Conservation (phyloP, 2,797 vertebrate genomes). For the Yasuhikotakia modesta region DNA sequence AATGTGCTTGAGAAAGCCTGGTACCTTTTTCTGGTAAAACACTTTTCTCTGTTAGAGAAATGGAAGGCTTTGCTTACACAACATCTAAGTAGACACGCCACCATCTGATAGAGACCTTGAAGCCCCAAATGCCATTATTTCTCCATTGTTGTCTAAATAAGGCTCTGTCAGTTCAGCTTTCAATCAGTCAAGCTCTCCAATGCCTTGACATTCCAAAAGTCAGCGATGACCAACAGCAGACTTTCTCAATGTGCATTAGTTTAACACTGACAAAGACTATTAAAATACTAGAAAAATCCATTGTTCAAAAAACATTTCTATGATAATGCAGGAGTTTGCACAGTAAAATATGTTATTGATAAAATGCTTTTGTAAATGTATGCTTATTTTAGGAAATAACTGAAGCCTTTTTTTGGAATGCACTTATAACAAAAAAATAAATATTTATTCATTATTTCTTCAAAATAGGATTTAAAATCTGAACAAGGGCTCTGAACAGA, state of each 20-base stretch:
- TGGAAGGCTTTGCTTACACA: conserved; percentile 17
- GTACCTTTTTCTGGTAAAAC: conserved; percentile 6
- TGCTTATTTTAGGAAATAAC: background rate
- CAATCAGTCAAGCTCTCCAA: conserved; percentile 10
- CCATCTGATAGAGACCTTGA: conserved; percentile 21
- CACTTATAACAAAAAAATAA: too few species aligned
- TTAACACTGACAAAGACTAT: background rate
- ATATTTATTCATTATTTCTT: too few species aligned
- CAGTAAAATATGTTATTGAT: conserved; percentile 13
- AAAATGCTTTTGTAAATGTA: conserved; percentile 19
- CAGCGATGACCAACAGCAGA: background rate
- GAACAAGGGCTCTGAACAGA: conserved; percentile 16
- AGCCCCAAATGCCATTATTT: conserved; percentile 19
- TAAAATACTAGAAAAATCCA: background rate
- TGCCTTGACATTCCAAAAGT: conserved; percentile 6
- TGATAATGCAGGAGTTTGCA: background rate
- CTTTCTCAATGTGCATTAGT: background rate
- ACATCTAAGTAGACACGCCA: conserved; percentile 15
- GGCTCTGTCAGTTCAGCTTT: background rate
- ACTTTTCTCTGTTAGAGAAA: conserved; percentile 8
- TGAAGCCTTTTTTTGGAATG: conserved; percentile 54
- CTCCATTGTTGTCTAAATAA: conserved; percentile 21
- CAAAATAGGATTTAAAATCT: too few species aligned
- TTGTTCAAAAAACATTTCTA: too few species aligned
- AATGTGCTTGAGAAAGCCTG: too few species aligned